A percentile compares a stretch with the other conserved stretches of the same genome.
These are phyloP conservation scores for Dendrolimus punctatus DNA, from an alignment of 1,140 invertebrate genomes.

Conservation along the genomic window DNA sequence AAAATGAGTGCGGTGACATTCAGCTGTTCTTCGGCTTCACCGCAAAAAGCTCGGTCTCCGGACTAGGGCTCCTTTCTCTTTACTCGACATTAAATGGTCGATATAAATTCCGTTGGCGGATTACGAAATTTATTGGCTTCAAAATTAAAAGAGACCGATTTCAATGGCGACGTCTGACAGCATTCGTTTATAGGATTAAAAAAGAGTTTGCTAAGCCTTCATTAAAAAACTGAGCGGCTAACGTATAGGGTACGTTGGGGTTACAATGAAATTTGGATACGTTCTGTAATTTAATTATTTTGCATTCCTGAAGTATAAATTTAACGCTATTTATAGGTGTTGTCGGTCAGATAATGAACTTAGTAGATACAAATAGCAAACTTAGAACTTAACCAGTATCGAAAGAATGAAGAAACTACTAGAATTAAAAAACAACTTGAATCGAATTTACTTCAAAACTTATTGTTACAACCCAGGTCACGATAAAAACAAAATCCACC, in stretches of 20 bases:
- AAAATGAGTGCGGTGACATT: constrained; percentile 50
- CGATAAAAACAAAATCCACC: too few relatives aligned
- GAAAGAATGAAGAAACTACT: too few relatives aligned
- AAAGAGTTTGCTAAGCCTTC: constrained; percentile 38
- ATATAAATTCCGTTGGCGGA: constrained; percentile 67
- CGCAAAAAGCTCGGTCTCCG: constrained; percentile 33
- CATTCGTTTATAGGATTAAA: constrained; percentile 48
- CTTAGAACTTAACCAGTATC: too few relatives aligned
- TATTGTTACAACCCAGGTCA: too few relatives aligned
- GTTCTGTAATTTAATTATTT: too few relatives aligned
- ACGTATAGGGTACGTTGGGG: constrained; percentile 11
- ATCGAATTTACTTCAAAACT: too few relatives aligned
- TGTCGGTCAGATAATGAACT: too few relatives aligned
- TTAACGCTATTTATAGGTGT: too few relatives aligned
- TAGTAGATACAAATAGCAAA: too few relatives aligned
- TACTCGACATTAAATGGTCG: constrained; percentile 65
- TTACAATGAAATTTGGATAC: too few relatives aligned
- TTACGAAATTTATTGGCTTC: constrained; percentile 66
- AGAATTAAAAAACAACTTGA: too few relatives aligned
- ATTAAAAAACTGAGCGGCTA: constrained; percentile 40
- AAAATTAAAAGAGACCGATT: constrained; percentile 69
- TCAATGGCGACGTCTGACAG: constrained; percentile 60
- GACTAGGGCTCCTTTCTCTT: constrained; percentile 25
- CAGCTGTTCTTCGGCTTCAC: constrained; percentile 14
- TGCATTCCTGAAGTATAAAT: too few relatives aligned